Base-by-base conservation (phyloP, 92 coral and sea anemone genomes). In the Porites divaricata region DNA sequence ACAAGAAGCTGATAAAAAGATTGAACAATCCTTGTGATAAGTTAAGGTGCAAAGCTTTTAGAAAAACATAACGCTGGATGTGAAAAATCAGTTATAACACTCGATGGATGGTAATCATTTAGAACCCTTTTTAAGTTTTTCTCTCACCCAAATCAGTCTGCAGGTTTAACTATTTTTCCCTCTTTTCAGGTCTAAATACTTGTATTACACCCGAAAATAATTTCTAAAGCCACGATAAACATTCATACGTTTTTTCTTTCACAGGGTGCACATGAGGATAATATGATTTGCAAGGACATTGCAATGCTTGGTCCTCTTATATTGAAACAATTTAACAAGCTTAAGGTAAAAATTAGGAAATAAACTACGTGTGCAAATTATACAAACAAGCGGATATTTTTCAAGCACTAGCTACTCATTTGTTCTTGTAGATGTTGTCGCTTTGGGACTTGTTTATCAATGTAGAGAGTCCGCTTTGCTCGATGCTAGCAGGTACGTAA, bases 371-470 rank as follows among this genome's bases (percentile, higher is more conserved):
- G 45, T 4, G 59, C 16, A 15, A 54, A 54, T 54, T 9, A 54
- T 11, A 11, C 14, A 54, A 11, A 15, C 14, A 54, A 54, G 59
- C 16, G 16, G 16, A 11, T 12, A 11, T 15, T 19, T 51, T 62
- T 2, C 17, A 74, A 3, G 57, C 17, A 54, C 16, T n/a, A n/a
- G n/a, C n/a, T 13, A 45, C 1, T 63, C 12, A 35, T 59, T 71
- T 1, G 17, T 72, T 16, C 9, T 87, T 28, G 12, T 90, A 96
- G 98, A 66, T 74, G 15, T 88, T 78, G 14, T 89, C 85, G 54
- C 90, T 96, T 57, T 96, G 98, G 98, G 88, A 92, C 21, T 75
- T 94, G 77, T 96, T 92, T 75, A 83, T 91, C 81, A 88, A 70
- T 57, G 82, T 96, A 58, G 98, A 96, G 86, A 94, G 88, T 81